These are phyloP conservation scores for Luehdorfia chinensis DNA, from an alignment of 1,140 invertebrate species.

Conservation along the genomic window DNA sequence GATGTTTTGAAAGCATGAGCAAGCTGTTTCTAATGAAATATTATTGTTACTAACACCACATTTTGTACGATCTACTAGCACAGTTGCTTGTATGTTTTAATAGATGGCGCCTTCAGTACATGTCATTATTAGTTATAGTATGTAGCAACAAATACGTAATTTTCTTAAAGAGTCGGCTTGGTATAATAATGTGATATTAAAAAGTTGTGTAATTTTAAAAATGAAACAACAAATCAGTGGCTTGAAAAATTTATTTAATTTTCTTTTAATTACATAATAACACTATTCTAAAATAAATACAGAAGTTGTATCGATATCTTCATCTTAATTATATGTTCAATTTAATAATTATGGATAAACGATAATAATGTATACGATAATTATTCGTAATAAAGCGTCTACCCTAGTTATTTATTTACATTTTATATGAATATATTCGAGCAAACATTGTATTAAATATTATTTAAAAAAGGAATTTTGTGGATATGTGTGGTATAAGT, in stretches of 20 bases:
- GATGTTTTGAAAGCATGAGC: no score
- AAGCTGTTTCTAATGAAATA: no score
- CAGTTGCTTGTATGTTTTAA: no score
- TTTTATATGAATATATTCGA: slow-evolving; percentile 46
- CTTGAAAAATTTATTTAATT: slow-evolving; percentile 75
- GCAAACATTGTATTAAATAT: slow-evolving; percentile 32
- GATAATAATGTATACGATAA: slow-evolving; percentile 46
- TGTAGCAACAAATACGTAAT: no score
- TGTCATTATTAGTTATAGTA: no score
- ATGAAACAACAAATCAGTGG: slow-evolving; percentile 49
- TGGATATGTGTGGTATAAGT: slow-evolving; percentile 2
- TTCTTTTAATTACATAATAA: slow-evolving; percentile 72
- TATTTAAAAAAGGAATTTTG: slow-evolving; percentile 20
- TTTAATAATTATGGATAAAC: slow-evolving; percentile 61
- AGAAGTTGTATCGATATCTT: slow-evolving; percentile 61
- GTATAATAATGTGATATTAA: no score
- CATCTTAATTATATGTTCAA: slow-evolving; percentile 62
- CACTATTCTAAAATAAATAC: slow-evolving; percentile 75
- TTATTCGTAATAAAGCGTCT: slow-evolving; percentile 44
- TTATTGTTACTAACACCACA: no score
- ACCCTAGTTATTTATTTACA: slow-evolving; percentile 70
- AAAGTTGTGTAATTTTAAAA: no score
- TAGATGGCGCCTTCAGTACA: no score
- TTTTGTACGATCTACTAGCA: no score
- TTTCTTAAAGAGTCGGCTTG: no score